These are phyloP conservation scores for Acronicta alni DNA, from an alignment of 2,888 invertebrate species.

Conservation along the genomic window DNA sequence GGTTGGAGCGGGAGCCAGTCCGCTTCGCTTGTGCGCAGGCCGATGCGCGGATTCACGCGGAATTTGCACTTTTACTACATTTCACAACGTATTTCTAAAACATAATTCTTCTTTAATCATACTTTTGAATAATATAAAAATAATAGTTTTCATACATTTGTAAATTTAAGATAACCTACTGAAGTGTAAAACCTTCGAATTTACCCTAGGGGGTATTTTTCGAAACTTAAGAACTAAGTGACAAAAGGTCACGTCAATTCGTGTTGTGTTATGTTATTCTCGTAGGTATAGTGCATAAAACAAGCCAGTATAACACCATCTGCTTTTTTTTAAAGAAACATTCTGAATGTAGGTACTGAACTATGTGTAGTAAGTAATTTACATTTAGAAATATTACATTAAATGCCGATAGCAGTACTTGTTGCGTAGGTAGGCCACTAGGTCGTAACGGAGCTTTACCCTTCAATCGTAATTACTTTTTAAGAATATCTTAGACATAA, in stretches of 20 bases:
- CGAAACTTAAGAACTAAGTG: not conserved
- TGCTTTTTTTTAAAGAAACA: too few relatives aligned
- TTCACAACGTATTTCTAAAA: constrained; percentile 2
- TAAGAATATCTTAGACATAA: too few relatives aligned
- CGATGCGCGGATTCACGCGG: constrained; percentile 72
- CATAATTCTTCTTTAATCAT: not conserved
- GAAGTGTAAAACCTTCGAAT: not conserved
- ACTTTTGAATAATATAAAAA: not conserved
- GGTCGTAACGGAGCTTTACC: too few relatives aligned
- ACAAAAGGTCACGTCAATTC: not conserved
- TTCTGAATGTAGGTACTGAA: too few relatives aligned
- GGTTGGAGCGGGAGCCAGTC: constrained; percentile 58
- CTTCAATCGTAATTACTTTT: too few relatives aligned
- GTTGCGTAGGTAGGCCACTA: not conserved
- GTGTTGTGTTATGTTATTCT: not conserved
- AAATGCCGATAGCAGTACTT: not conserved
- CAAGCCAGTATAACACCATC: too few relatives aligned
- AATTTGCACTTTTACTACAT: constrained; percentile 46
- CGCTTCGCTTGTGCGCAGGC: constrained; percentile 76
- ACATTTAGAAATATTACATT: too few relatives aligned
- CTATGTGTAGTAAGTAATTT: too few relatives aligned
- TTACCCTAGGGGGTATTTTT: not conserved
- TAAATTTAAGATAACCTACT: too few relatives aligned
- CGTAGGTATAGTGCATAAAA: too few relatives aligned
- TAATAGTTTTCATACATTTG: too few relatives aligned